Conservation (phyloP, 2,113 vertebrate species). For the Tachysurus vachellii region DNA sequence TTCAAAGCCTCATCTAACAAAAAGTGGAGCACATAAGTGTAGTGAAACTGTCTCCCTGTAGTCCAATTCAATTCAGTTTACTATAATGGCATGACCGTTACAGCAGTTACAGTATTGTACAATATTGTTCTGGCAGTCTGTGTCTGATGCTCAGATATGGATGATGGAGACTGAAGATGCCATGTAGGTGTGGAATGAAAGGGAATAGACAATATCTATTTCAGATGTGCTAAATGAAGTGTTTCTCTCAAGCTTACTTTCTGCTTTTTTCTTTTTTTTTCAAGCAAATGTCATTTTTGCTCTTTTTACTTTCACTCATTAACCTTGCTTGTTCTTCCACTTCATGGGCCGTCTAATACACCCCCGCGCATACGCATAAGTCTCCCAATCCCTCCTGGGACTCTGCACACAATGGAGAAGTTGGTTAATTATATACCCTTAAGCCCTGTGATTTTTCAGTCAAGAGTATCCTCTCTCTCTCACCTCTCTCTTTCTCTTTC, state of each 20-base stretch:
- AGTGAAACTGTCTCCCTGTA: slow-evolving; percentile 25
- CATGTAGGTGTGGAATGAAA: slow-evolving; percentile 43
- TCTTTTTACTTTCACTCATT: slow-evolving; percentile 75
- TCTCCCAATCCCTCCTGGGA: slow-evolving; percentile 62
- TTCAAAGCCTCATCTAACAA: slow-evolving; percentile 18
- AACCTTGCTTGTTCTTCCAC: slow-evolving; percentile 78
- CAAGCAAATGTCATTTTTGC: slow-evolving; percentile 68
- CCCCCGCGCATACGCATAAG: slow-evolving; percentile 58
- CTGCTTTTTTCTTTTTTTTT: slow-evolving; percentile 59
- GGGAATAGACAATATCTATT: slow-evolving; percentile 47
- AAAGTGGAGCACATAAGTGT: background rate
- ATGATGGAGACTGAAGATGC: slow-evolving; percentile 22
- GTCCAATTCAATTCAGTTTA: background rate
- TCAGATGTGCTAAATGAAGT: slow-evolving; percentile 58
- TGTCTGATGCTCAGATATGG: slow-evolving; percentile 26
- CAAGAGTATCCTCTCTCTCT: slow-evolving; percentile 17
- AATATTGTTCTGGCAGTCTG: background rate
- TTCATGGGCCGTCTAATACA: slow-evolving; percentile 71
- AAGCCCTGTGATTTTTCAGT: slow-evolving; percentile 49
- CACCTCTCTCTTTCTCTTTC: slow-evolving; percentile 24
- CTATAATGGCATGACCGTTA: background rate
- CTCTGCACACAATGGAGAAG: slow-evolving; percentile 57
- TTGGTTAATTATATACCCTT: slow-evolving; percentile 59
- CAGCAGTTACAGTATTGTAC: background rate
- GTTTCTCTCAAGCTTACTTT: slow-evolving; percentile 54